Conservation (phyloP, 2,797 vertebrate species). For the Gadopsis marmoratus region DNA sequence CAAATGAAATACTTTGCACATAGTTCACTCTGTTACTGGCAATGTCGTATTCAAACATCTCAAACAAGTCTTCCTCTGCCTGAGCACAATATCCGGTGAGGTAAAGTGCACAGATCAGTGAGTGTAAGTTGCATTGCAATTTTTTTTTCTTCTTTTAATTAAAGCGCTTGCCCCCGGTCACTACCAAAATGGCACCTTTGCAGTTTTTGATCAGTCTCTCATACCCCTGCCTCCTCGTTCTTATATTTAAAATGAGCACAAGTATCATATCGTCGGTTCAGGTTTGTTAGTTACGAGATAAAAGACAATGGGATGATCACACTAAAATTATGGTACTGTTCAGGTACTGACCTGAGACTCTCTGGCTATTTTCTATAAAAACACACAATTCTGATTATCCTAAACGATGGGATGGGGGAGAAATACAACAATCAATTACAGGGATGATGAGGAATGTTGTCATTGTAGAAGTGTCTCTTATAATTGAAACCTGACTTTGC, state of each 20-base stretch:
- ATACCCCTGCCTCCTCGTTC: slow-evolving; percentile 77
- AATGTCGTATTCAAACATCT: slow-evolving; percentile 62
- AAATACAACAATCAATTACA: slow-evolving; percentile 69
- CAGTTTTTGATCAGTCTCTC: slow-evolving; percentile 32
- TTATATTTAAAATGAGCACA: slow-evolving; percentile 64
- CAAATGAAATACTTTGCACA: slow-evolving; percentile 67
- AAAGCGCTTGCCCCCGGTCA: slow-evolving; percentile 33
- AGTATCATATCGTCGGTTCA: slow-evolving; percentile 42
- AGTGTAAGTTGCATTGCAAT: slow-evolving; percentile 53
- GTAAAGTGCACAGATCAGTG: slow-evolving; percentile 74
- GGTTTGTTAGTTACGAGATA: slow-evolving; percentile 66
- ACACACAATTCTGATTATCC: slow-evolving; percentile 57
- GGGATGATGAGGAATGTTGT: slow-evolving; percentile 48
- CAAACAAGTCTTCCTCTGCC: slow-evolving; percentile 53
- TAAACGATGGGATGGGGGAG: slow-evolving; percentile 52
- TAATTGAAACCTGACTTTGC: neutral
- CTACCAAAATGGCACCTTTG: slow-evolving; percentile 62
- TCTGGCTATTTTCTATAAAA: slow-evolving; percentile 65
- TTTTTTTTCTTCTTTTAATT: slow-evolving; percentile 42
- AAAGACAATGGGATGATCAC: slow-evolving; percentile 60
- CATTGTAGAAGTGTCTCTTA: slow-evolving; percentile 58
- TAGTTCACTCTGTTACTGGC: slow-evolving; percentile 76
- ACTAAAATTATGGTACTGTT: slow-evolving; percentile 41
- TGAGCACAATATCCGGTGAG: slow-evolving; percentile 66
- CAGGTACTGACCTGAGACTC: slow-evolving; percentile 41